These are phyloP conservation scores for Bubalus kerabau DNA, from an alignment of 2,113 vertebrate species.

Conservation along the genomic window DNA sequence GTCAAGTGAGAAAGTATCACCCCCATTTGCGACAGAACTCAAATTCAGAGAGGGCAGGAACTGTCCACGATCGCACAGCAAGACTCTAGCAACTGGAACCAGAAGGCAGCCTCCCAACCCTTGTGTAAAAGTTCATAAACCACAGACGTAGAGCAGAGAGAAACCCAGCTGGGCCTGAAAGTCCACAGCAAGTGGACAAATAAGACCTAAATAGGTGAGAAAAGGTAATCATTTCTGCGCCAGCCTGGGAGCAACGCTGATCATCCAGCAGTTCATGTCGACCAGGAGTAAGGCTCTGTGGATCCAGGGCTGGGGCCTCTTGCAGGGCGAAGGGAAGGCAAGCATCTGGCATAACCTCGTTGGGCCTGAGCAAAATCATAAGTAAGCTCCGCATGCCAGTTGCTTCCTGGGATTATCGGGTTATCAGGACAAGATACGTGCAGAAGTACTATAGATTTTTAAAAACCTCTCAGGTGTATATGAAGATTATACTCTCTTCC, in stretches of 20 bases:
- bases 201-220: background rate
- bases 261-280: too few species aligned
- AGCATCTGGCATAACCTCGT: rapidly evolving
- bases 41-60: background rate
- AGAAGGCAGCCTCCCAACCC: background rate
- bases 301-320: rapidly evolving
- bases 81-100: too few species aligned
- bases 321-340: background rate
- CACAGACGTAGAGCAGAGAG: background rate
- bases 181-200: background rate
- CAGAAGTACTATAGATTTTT: background rate
- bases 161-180: background rate
- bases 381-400: background rate
- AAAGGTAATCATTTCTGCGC: rapidly evolving
- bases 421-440: background rate
- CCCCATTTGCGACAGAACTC: background rate
- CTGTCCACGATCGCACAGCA: background rate
- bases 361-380: background rate
- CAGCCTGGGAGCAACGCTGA: background rate
- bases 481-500: background rate
- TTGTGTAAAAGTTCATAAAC: background rate
- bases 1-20: background rate
- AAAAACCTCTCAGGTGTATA: background rate
- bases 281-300: background rate
- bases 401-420: background rate